phyloP scores from a whole-genome alignment of 37 sponge, comb jelly and placozoan genomes.

The Cladorhizidae sp. region DNA sequence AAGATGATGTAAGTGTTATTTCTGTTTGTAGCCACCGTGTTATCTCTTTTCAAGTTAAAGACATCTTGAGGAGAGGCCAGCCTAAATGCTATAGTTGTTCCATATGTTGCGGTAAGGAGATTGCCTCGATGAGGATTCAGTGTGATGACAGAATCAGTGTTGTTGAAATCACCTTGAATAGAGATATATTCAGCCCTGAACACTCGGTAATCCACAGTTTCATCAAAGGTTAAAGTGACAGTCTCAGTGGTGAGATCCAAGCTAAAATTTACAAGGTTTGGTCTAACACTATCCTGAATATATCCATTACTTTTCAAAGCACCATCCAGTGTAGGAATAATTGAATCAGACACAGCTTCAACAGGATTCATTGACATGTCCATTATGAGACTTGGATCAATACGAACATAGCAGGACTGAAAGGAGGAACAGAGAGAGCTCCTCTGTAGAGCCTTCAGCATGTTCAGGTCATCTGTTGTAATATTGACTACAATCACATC shows the following conservation, averaged over 20 bases:
- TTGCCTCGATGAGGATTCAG: constrained; percentile 32
- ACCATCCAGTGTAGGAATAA: constrained; percentile 13
- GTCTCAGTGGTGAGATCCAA: constrained; percentile 69
- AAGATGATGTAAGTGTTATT: constrained; percentile 71
- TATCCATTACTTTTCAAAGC: neutral
- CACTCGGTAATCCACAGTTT: constrained; percentile 70
- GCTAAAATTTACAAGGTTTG: constrained; percentile 63
- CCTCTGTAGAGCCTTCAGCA: constrained; percentile 65
- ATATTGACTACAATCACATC: constrained; percentile 53
- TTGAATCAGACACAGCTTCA: constrained; percentile 21
- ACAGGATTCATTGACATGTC: constrained; percentile 69
- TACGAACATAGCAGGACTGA: constrained; percentile 57
- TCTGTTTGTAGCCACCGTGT: constrained; percentile 57
- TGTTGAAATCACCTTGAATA: constrained; percentile 56
- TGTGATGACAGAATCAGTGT: constrained; percentile 1
- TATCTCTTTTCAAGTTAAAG: constrained; percentile 53
- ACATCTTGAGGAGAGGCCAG: constrained; percentile 59
- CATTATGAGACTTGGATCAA: constrained; percentile 29
- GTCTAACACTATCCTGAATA: constrained; percentile 53
- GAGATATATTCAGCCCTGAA: constrained; percentile 68
- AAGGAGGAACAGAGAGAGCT: constrained; percentile 50
- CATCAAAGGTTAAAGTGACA: constrained; percentile 82
- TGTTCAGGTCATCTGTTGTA: constrained; percentile 72
- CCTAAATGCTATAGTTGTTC: constrained; percentile 40
- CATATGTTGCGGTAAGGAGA: constrained; percentile 44